Evolutionary conservation across 2,888 invertebrate genomes (phyloP), one percentile per base, ranked within the genome.

Genomic region (Rosalia funebris): DNA sequence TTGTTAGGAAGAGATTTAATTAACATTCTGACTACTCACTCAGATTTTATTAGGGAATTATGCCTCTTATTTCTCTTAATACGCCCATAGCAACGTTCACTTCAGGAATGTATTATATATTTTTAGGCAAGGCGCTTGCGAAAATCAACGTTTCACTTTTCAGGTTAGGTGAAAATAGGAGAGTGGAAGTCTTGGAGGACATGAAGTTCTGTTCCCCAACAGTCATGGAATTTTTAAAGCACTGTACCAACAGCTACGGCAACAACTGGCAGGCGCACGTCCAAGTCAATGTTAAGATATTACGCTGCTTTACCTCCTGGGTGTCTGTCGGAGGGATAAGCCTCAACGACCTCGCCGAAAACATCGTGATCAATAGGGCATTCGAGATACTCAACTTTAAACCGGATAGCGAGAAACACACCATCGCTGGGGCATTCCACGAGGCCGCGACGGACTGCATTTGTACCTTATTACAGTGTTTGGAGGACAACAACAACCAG

Each of bases 271-370:
- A 88, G 72, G 87, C 91, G 67, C 88, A 90, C 57, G 82, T 87
- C 62, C 87, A 88, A 75, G 86, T 91, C 62, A 88, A 89, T 46
- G 82, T 88, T 53, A 91, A 91, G 79, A 89, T 93, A 19, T 84
- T 95, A 53, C 87, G 90, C 71, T 97, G 96, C 81, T 90, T 96
- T 79, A 93, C 93, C 0, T 93, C 96, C 5, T 98, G 97, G 96
- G 88, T 96, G 70, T 89, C 90, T 55, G 89, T 96, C 9, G 90
- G 90, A 72, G 93, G 92, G 10, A 88, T 96, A 67, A 88, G 90
- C 31, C 85, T 95, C 53, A 85, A 89, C 54, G 88, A 89, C 62
- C 85, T 95, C 47, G 86, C 90, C 0, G 89, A 90, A 65, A 91
- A 90, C 81, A 84, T 89, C 1, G 87, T 93, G 0, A 86, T 92